Evolutionary conservation across 2,888 invertebrate genomes (phyloP), one percentile per base, ranked within the genome.

Genomic region (Drosophila anomalata): DNA sequence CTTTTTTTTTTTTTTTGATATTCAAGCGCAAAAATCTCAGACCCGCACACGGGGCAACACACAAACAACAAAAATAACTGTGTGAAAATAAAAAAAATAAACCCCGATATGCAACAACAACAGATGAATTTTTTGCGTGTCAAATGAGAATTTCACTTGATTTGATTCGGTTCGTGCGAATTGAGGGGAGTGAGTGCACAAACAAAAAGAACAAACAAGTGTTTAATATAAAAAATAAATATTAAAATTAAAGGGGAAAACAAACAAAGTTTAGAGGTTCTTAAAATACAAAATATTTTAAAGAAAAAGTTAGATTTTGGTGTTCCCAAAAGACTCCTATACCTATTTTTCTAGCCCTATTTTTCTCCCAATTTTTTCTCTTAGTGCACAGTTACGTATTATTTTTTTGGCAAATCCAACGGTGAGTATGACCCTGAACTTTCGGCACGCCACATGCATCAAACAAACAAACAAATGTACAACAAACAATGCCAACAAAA

Each of bases 381-480:
- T 17, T 9, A 4, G 54, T 66, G 26, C 55, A 56, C 29, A 29
- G 50, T 36, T 60, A 46, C 33, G 56, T 22, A 33, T 57, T 36
- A 58, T 48, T 46, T 20, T 22, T 61, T 54, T 75, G 70, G 71
- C 70, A 75, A 42, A 58, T 44, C 57, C 56, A 75, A 61, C 74
- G 60, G 73, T 68, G 68, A 58, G 51, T 46, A 11, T 61, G 72
- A 75, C 77, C 63, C 66, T 80, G 80, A 83, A 80, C 80, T 73
- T 79, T 79, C 62, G 56, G 46, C 62, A 42, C 42, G 48, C 39
- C 72, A 71, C 62, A 71, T 53, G 62, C 52, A 71, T 31, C 69
- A 53, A 42, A 42, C 53, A 53, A 53, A 70, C 53, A 53, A 53
- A 60, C 52, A 59, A 31, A 51, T 56, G 33, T 47, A 60, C 47